Conservation (phyloP, 2,797 vertebrate species). For the Halcyon badia region DNA sequence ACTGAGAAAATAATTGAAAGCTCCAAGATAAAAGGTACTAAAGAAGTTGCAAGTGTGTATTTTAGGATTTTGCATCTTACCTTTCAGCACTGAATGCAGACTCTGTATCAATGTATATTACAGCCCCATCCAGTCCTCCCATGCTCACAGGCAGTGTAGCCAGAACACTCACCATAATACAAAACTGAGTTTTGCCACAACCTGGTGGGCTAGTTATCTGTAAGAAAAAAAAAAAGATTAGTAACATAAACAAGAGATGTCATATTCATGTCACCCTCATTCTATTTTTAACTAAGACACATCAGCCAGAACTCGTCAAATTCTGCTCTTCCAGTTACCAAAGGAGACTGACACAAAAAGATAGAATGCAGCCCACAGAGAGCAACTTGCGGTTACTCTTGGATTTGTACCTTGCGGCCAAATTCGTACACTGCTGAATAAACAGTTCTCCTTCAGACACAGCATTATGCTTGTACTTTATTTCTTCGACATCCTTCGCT, state of each 20-base stretch:
- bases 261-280: neutral
- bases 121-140: constrained; percentile 85
- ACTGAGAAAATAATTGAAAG: neutral
- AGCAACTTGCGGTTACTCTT: neutral
- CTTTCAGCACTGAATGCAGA: constrained; percentile 88
- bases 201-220: constrained; percentile 88
- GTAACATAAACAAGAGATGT: neutral
- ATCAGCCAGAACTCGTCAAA: neutral
- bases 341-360: neutral
- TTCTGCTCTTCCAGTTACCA: neutral
- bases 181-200: constrained; percentile 91
- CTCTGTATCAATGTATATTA: constrained; percentile 88
- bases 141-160: constrained; percentile 82
- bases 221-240: constrained; percentile 21
- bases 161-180: constrained; percentile 86
- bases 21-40: neutral
- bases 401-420: neutral
- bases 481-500: neutral
- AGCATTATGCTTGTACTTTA: neutral
- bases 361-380: neutral
- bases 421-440: neutral
- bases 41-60: neutral
- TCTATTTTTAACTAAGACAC: neutral
- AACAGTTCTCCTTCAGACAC: neutral
- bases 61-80: constrained; percentile 67